Conservation (phyloP, 2,797 vertebrate species). For the Chaunax sp. region DNA sequence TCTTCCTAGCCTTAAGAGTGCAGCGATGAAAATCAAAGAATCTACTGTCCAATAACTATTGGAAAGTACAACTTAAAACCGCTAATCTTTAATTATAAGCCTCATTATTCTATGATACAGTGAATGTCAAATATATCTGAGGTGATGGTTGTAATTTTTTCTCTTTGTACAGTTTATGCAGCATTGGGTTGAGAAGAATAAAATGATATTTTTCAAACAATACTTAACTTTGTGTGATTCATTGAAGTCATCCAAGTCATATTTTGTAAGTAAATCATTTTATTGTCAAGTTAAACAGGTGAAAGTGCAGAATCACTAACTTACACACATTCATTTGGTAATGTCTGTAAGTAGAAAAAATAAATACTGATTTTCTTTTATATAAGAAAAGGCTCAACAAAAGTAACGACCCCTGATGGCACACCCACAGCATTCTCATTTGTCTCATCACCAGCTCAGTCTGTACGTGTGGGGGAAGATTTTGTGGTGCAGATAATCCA, state of each 20-base stretch:
- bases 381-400: not conserved
- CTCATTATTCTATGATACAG: constrained; percentile 33
- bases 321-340: constrained; percentile 18
- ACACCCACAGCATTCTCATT: not conserved
- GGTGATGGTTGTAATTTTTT: constrained; percentile 69
- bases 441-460: constrained; percentile 79
- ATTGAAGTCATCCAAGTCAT: constrained; percentile 8
- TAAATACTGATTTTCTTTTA: constrained; percentile 39
- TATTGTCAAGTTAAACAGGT: constrained; percentile 50
- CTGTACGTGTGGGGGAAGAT: constrained; percentile 87
- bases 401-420: not conserved
- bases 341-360: constrained; percentile 25
- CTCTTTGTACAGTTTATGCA: constrained; percentile 81
- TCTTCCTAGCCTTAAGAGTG: constrained; percentile 52
- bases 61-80: constrained; percentile 27
- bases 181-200: constrained; percentile 55
- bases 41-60: constrained; percentile 30
- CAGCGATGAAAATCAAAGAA: constrained; percentile 48
- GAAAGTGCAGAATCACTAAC: constrained; percentile 20
- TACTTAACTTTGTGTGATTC: constrained; percentile 13
- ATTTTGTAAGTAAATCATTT: constrained; percentile 48
- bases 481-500: constrained; percentile 92
- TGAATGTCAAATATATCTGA: constrained; percentile 60
- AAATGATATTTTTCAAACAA: constrained; percentile 84
- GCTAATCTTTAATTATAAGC: constrained; percentile 27